A percentile compares a stretch with the other conserved stretches of the same genome.
Evolutionary conservation across 2,113 vertebrate genomes (phyloP).

Genomic region (Acrocephalus arundinaceus): DNA sequence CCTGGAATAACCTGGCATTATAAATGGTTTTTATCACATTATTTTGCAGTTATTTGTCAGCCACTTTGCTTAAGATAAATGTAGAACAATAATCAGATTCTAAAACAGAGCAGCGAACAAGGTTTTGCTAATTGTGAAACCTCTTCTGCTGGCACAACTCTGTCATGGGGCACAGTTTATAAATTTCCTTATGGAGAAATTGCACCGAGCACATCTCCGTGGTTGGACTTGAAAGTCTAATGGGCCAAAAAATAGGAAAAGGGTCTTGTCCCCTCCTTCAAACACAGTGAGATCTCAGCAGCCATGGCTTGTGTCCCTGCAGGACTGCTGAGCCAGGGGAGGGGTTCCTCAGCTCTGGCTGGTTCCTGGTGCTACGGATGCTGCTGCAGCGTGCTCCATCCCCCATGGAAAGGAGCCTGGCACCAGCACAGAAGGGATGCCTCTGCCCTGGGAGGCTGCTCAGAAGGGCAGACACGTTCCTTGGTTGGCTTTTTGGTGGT

Average conservation of each 20-base stretch:
- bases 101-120: conserved; percentile 71
- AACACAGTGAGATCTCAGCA: fast-evolving
- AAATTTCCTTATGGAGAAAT: background rate
- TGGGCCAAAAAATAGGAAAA: background rate
- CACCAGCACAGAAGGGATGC: background rate
- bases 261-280: background rate
- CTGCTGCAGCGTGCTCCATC: fast-evolving
- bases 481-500: background rate
- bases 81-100: conserved; percentile 88
- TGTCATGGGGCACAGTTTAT: background rate
- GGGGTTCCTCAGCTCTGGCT: fast-evolving
- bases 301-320: background rate
- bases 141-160: background rate
- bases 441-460: background rate
- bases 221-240: background rate
- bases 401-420: background rate
- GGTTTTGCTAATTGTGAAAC: conserved; percentile 69
- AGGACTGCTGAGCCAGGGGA: background rate
- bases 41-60: conserved; percentile 94
- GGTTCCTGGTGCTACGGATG: fast-evolving
- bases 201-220: background rate
- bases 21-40: conserved; percentile 98
- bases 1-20: conserved; percentile 84
- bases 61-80: conserved; percentile 96
- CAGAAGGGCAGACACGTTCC: background rate